phyloP scores from a whole-genome alignment of 1,140 invertebrate species.

The Zaprionus capensis region DNA sequence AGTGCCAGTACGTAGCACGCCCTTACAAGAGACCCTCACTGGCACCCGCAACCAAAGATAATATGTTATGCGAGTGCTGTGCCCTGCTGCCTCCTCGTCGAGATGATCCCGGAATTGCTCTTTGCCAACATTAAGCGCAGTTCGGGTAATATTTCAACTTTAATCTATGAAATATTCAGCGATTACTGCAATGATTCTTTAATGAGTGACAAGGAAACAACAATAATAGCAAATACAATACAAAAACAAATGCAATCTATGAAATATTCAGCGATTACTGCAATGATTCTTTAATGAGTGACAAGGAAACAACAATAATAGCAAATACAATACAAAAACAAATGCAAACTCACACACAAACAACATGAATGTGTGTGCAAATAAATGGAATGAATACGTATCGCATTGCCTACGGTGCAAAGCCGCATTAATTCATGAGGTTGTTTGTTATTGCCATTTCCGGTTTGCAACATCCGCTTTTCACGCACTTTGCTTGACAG shows the following conservation, averaged over 20 bases:
- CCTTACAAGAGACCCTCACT: not conserved
- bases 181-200: constrained; percentile 12
- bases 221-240: constrained; percentile 31
- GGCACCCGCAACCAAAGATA: not conserved
- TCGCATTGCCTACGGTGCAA: constrained; percentile 44
- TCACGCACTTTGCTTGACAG: constrained; percentile 55
- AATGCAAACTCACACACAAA: not conserved
- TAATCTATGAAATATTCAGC: constrained; percentile 34
- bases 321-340: constrained; percentile 37
- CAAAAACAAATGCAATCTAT: no score
- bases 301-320: constrained; percentile 33
- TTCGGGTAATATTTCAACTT: constrained; percentile 10
- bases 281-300: constrained; percentile 25
- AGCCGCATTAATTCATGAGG: constrained; percentile 75
- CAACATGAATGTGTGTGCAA: constrained; percentile 4
- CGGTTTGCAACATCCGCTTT: constrained; percentile 72
- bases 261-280: constrained; percentile 28
- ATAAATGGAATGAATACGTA: constrained; percentile 22
- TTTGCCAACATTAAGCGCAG: not conserved
- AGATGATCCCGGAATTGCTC: not conserved
- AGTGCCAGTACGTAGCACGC: constrained; percentile 17
- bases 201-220: constrained; percentile 32
- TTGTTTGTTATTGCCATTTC: constrained; percentile 73
- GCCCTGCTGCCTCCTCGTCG: not conserved
- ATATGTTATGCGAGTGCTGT: not conserved